Percentiles rank a stretch among this genome's conserved stretches.
Conservation (phyloP, 2,113 vertebrate species). For the Coregonus clupeaformis region DNA sequence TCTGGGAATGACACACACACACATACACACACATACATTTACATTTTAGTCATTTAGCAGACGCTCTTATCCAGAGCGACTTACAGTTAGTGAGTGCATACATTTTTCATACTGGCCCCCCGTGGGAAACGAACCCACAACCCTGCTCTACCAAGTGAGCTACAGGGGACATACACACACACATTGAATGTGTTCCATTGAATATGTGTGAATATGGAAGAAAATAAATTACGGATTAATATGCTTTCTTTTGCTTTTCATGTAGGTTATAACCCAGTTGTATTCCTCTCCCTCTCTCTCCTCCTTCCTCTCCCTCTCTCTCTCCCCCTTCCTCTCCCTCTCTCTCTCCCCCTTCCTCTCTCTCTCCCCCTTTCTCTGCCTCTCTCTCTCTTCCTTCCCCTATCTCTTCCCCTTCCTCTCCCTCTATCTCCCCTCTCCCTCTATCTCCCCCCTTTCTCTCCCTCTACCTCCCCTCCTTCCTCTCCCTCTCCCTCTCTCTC, state of each 20-base stretch:
- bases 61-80: too few species aligned
- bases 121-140: too few species aligned
- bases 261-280: background rate
- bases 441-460: background rate
- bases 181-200: too few species aligned
- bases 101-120: too few species aligned
- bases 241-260: background rate
- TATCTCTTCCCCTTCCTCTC: too few species aligned
- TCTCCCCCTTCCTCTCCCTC: background rate
- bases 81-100: too few species aligned
- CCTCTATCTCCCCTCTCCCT: too few species aligned
- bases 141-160: too few species aligned
- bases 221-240: background rate
- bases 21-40: background rate
- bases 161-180: too few species aligned
- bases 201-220: background rate
- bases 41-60: too few species aligned
- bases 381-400: background rate
- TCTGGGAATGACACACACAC: background rate
- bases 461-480: background rate
- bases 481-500: background rate
- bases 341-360: background rate
- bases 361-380: background rate
- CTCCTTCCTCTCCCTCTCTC: background rate
- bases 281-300: too few species aligned